A percentile compares a stretch with the other conserved stretches of the same genome.
Evolutionary conservation across 1,140 invertebrate species (phyloP).

Genomic region (Plutomurus gul): DNA sequence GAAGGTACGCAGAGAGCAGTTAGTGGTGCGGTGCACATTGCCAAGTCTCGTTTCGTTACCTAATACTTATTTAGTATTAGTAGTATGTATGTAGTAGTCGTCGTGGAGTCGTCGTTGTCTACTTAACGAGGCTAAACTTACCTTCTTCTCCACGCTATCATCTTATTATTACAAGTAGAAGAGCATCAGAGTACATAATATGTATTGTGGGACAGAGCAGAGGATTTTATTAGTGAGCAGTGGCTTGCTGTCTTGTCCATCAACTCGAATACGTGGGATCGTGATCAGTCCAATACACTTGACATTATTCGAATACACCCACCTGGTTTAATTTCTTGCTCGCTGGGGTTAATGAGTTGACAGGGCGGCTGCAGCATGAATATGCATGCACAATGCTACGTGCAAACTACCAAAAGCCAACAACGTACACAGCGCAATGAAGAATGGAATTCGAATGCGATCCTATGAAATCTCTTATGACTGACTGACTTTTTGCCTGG

Average conservation of each 20-base stretch:
- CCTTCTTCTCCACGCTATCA: not conserved
- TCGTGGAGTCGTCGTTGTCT: too few relatives aligned
- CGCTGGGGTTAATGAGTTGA: constrained; percentile 52
- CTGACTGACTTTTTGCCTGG: not conserved
- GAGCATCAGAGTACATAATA: not conserved
- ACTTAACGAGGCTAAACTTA: too few relatives aligned
- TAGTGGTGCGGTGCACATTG: too few relatives aligned
- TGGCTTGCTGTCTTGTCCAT: constrained; percentile 14
- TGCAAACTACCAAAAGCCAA: not conserved
- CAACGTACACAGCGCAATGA: not conserved
- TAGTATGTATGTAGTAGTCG: not conserved
- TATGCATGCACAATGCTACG: constrained; percentile 33
- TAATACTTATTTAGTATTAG: not conserved
- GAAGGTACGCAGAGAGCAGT: not conserved
- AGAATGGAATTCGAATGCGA: constrained; percentile 3
- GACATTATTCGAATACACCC: constrained; percentile 52
- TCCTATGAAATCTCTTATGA: constrained; percentile 3
- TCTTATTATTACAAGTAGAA: not conserved
- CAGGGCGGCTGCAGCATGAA: constrained; percentile 41
- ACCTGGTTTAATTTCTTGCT: constrained; percentile 50
- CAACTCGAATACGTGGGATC: constrained; percentile 5
- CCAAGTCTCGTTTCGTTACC: not conserved
- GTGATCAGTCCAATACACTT: constrained; percentile 40
- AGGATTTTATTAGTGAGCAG: not conserved
- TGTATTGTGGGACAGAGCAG: not conserved